Evolutionary conservation across 2,797 vertebrate species (phyloP), one percentile per base, ranked within the genome.

Genomic region (Acrossocheilus wenchowensis): DNA sequence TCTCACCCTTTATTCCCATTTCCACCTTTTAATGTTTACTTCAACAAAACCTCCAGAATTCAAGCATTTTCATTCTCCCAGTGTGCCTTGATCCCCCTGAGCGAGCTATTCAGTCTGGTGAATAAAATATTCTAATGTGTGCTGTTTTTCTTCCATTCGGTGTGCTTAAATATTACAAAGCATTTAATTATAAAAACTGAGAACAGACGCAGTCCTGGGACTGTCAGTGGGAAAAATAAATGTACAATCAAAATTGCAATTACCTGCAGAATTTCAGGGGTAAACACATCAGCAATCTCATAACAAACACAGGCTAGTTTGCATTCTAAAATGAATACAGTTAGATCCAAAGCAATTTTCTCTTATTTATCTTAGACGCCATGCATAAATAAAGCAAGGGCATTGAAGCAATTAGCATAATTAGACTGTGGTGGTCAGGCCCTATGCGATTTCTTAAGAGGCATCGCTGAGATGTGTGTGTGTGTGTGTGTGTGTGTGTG

Each of bases 391-490:
- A 97, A 97, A 98, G 97, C 97, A 98, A 98, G 98, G 97, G 97
- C 97, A 98, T 98, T 97, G 96, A 97, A 97, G 96, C 97, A 99
- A 98, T 99, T 98, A 98, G 97, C 98, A 99, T 99, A 99, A 99
- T 99, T 98, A 99, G 96, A 97, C 96, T 97, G 97, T 97, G 97
- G 95, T 97, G 97, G 97, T 97, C 97, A 97, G 97, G 96, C 95
- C 97, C 97, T 97, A 93, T 97, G 97, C 97, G 97, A 96, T 97
- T 97, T 96, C 96, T 95, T 94, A 96, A 96, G 95, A 96, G 93
- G 94, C 95, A 96, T 95, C 93, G 94, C 94, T 93, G 74, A 60
- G 73, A 39, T 87, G 57, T 60, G 66, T 85, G 86, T 62, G 86
- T 62, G 66, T 68, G 69, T 48, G 62, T 78, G 43, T 26, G 68